Percentiles rank a stretch among this genome's conserved stretches.
These are phyloP conservation scores for Tetropium fuscum DNA, from an alignment of 2,888 invertebrate species.

Conservation along the genomic window DNA sequence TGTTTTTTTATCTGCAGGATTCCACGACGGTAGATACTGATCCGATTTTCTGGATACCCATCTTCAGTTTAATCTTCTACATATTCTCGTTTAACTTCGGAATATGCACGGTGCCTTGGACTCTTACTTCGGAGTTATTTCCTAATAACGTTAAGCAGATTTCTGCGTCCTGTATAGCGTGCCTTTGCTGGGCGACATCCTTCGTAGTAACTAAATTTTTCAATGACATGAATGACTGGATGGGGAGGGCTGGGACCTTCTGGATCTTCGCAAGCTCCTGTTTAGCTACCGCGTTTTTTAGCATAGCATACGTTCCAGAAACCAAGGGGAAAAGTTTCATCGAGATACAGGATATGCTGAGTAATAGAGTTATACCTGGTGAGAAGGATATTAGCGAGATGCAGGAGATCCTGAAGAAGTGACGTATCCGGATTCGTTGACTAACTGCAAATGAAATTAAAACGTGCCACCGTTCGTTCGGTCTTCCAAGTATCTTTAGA, in stretches of 20 bases:
- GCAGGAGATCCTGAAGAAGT: too few species aligned
- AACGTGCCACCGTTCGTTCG: too few species aligned
- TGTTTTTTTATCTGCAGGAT: conserved; percentile 74
- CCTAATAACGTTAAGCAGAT: conserved; percentile 70
- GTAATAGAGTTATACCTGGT: too few species aligned
- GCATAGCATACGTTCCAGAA: conserved; percentile 63
- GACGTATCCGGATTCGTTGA: too few species aligned
- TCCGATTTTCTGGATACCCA: conserved; percentile 49
- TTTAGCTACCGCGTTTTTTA: conserved; percentile 42
- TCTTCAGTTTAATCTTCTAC: conserved; percentile 71
- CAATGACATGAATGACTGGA: conserved; percentile 68
- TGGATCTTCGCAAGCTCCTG: conserved; percentile 73
- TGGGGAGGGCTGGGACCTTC: conserved; percentile 78
- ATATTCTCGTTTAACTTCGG: conserved; percentile 77
- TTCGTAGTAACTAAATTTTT: conserved; percentile 83
- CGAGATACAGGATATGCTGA: conserved; percentile 87
- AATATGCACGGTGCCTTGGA: conserved; percentile 73
- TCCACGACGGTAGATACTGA: conserved; percentile 44
- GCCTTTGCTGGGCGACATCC: conserved; percentile 79
- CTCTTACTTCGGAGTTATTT: conserved; percentile 83
- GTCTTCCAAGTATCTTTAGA: too few species aligned
- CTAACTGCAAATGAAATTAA: too few species aligned
- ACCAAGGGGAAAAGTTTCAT: conserved; percentile 89
- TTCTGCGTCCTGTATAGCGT: conserved; percentile 77
- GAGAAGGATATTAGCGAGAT: too few species aligned